Evolutionary conservation across 2,113 vertebrate species (phyloP).

Genomic region (Carollia perspicillata): DNA sequence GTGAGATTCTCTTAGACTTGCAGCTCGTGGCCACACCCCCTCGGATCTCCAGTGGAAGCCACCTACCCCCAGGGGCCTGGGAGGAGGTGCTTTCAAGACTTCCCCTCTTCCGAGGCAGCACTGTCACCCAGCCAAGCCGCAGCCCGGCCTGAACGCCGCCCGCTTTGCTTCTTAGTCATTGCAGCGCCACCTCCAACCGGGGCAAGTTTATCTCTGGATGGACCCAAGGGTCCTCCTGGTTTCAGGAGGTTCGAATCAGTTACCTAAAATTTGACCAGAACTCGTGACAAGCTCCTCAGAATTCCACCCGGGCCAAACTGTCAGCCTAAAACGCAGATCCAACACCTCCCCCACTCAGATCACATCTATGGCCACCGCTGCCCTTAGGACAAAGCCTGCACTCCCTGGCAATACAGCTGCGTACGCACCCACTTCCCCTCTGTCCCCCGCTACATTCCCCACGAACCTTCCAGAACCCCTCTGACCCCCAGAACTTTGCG

Average conservation of each 20-base stretch:
- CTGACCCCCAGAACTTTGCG: background rate
- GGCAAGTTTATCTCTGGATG: background rate
- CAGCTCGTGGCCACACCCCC: rapidly evolving
- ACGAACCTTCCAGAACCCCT: background rate
- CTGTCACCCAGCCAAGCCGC: background rate
- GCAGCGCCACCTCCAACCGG: background rate
- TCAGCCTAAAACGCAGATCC: background rate
- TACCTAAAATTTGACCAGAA: background rate
- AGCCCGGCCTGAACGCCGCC: background rate
- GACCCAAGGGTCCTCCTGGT: background rate
- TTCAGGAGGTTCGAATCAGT: background rate
- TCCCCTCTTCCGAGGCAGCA: too few relatives aligned
- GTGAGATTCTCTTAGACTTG: rapidly evolving
- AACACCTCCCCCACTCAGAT: background rate
- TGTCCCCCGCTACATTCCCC: background rate
- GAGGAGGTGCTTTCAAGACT: too few relatives aligned
- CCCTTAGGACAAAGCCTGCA: background rate
- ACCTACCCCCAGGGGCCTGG: background rate
- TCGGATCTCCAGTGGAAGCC: background rate
- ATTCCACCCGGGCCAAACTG: background rate
- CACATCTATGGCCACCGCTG: rapidly evolving
- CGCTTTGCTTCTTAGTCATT: background rate
- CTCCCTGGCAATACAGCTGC: background rate
- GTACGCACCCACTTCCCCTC: background rate
- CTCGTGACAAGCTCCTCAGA: background rate